Conservation (phyloP, 2,888 invertebrate species). For the Watsonalla binaria region DNA sequence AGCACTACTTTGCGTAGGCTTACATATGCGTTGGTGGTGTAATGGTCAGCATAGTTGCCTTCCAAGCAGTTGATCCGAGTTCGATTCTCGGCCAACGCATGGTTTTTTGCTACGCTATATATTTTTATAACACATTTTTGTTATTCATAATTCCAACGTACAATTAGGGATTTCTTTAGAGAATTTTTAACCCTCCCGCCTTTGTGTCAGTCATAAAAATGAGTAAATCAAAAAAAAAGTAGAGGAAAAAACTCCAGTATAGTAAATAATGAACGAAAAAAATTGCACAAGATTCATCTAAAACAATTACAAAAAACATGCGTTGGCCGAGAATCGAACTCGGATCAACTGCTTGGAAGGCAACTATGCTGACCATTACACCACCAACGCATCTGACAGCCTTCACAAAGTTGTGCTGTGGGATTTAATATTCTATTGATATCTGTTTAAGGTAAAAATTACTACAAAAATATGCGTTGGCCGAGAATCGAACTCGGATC, state of each 20-base stretch:
- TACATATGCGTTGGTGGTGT: constrained; percentile 73
- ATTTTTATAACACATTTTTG: no score
- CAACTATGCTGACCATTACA: constrained; percentile 81
- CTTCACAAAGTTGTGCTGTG: accelerated
- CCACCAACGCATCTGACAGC: constrained; percentile 58
- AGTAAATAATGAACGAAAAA: no score
- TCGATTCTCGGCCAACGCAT: constrained; percentile 80
- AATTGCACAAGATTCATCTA: no score
- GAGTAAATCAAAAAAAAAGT: no score
- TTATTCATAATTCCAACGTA: no score
- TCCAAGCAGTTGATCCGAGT: constrained; percentile 81
- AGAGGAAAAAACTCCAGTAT: no score
- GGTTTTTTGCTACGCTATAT: no score
- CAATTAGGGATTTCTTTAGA: no score
- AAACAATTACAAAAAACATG: constrained; percentile 27
- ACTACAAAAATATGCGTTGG: constrained; percentile 59
- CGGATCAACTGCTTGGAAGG: constrained; percentile 81
- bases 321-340: constrained; percentile 80
- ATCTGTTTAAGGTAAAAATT: neutral
- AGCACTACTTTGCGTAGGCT: accelerated
- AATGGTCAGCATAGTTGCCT: constrained; percentile 81
- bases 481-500: constrained; percentile 79
- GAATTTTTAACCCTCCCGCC: no score
- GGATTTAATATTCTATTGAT: neutral
- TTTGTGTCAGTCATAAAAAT: no score